Conservation (phyloP, 1,140 invertebrate genomes). For the Streblospio benedicti region DNA sequence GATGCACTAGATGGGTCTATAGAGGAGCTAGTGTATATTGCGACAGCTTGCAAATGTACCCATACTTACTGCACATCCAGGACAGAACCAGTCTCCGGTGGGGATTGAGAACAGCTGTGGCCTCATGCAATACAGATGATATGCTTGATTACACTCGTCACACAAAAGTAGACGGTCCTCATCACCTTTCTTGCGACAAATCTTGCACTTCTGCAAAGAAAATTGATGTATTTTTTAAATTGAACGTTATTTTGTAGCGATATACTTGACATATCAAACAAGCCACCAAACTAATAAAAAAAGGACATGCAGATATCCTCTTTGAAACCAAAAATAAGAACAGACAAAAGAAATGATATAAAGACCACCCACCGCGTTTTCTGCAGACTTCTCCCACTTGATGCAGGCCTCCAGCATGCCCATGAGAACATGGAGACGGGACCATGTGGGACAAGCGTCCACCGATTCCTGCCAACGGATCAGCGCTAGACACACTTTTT, state of each 20-base stretch:
- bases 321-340: no score
- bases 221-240: background rate
- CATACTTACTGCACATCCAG: constrained; percentile 38
- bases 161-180: constrained; percentile 43
- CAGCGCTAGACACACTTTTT: no score
- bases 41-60: background rate
- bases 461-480: constrained; percentile 47
- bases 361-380: constrained; percentile 45
- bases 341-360: no score
- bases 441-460: constrained; percentile 36
- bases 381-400: constrained; percentile 49
- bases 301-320: no score
- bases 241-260: no score
- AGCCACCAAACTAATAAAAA: no score
- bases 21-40: no score
- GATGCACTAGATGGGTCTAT: no score
- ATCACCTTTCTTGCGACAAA: constrained; percentile 45
- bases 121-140: constrained; percentile 48
- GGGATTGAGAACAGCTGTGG: constrained; percentile 41
- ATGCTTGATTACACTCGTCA: constrained; percentile 48
- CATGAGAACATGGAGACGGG: constrained; percentile 45
- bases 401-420: constrained; percentile 47
- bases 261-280: no score
- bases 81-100: constrained; percentile 47
- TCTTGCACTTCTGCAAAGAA: constrained; percentile 47